Conservation (phyloP, 2,888 invertebrate genomes). For the Tethea ocularis region DNA sequence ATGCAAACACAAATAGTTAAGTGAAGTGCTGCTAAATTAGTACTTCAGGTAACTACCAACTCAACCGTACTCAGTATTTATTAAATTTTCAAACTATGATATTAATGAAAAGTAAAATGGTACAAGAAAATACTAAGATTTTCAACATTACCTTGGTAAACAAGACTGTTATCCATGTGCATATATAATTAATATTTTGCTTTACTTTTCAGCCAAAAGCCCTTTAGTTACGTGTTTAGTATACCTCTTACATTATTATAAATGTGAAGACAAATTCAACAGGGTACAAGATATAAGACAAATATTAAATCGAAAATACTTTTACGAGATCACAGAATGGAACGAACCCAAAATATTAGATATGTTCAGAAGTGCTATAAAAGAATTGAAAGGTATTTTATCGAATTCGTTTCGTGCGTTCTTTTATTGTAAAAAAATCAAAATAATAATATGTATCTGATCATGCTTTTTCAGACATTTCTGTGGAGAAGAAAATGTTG, state of each 20-base stretch:
- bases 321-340: slow-evolving; percentile 66
- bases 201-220: slow-evolving; percentile 60
- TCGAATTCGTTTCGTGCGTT: background rate
- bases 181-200: too few species aligned
- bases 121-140: too few species aligned
- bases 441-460: background rate
- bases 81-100: too few species aligned
- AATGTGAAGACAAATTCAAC: slow-evolving; percentile 64
- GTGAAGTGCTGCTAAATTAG: too few species aligned
- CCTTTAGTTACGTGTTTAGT: slow-evolving; percentile 70
- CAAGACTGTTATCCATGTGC: too few species aligned
- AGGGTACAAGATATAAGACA: slow-evolving; percentile 60
- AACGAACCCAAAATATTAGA: slow-evolving; percentile 70
- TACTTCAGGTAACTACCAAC: too few species aligned
- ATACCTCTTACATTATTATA: slow-evolving; percentile 72
- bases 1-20: too few species aligned
- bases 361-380: slow-evolving; percentile 56
- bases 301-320: slow-evolving; percentile 60
- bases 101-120: too few species aligned
- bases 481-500: slow-evolving; percentile 61
- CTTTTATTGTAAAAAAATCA: slow-evolving; percentile 8
- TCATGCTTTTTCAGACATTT: slow-evolving; percentile 47
- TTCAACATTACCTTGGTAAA: too few species aligned
- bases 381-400: slow-evolving; percentile 57
- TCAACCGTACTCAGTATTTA: too few species aligned